Conservation (phyloP, 2,888 invertebrate species). For the Prosopocoilus inquinatus region DNA sequence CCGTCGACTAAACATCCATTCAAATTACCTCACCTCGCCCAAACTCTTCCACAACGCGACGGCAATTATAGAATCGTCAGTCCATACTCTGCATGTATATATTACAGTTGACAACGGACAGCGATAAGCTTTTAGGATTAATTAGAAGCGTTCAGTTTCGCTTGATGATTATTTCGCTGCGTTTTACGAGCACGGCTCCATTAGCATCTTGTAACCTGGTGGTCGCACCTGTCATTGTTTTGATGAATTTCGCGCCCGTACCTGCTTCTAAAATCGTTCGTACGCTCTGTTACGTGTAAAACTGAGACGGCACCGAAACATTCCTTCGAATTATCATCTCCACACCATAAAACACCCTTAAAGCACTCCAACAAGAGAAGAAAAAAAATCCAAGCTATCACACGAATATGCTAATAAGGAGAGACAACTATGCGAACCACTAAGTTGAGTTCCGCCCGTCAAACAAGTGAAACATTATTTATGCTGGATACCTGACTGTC, state of each 20-base stretch:
- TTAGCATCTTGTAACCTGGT: neutral
- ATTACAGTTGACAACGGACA: no score
- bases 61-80: no score
- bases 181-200: no score
- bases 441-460: constrained; percentile 8
- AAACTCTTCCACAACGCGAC: no score
- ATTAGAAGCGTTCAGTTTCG: no score
- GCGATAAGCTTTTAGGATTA: no score
- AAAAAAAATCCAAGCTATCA: constrained; percentile 7
- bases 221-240: neutral
- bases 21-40: no score
- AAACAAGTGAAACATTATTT: constrained; percentile 13
- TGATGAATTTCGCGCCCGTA: neutral
- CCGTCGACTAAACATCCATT: no score
- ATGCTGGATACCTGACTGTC: constrained; percentile 13
- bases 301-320: neutral
- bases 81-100: no score
- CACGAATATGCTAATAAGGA: constrained; percentile 10
- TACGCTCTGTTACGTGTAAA: neutral
- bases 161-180: no score
- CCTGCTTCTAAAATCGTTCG: neutral
- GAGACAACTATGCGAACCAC: constrained; percentile 4
- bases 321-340: constrained; percentile 5
- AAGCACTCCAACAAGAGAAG: neutral
- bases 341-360: constrained; percentile 1